Conservation (phyloP, 2,888 invertebrate genomes). For the Arctia plantaginis region DNA sequence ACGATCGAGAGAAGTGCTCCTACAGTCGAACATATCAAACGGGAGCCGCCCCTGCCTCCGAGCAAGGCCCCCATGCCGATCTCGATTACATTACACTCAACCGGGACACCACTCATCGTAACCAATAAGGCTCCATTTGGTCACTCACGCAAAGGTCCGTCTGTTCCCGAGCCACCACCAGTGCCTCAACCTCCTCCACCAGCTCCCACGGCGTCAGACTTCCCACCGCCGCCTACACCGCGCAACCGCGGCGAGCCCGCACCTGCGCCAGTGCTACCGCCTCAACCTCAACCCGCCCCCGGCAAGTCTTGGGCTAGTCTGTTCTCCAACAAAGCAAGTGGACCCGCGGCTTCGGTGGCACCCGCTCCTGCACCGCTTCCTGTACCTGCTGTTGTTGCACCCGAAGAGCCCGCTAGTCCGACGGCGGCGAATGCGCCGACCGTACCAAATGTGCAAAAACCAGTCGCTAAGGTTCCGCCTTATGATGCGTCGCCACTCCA, state of each 20-base stretch:
- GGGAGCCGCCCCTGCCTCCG: slow-evolving; percentile 75
- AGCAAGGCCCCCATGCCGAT: slow-evolving; percentile 83
- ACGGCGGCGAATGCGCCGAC: slow-evolving; percentile 62
- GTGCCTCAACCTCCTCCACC: slow-evolving; percentile 79
- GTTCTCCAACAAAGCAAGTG: slow-evolving; percentile 80
- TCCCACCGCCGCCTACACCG: slow-evolving; percentile 82
- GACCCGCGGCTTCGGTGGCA: slow-evolving; percentile 49
- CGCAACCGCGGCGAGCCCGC: slow-evolving; percentile 73
- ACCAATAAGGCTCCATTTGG: slow-evolving; percentile 81
- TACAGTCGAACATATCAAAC: slow-evolving; percentile 68
- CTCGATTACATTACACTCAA: slow-evolving; percentile 80
- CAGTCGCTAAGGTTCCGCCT: slow-evolving; percentile 88
- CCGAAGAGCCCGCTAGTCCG: slow-evolving; percentile 74
- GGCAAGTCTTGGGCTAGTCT: slow-evolving; percentile 90
- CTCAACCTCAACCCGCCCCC: slow-evolving; percentile 77
- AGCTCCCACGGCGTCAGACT: slow-evolving; percentile 83
- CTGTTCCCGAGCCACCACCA: slow-evolving; percentile 70
- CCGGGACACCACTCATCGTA: slow-evolving; percentile 81
- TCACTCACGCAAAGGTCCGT: slow-evolving; percentile 73
- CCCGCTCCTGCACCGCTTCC: slow-evolving; percentile 45
- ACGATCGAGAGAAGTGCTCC: slow-evolving; percentile 58
- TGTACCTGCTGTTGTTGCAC: slow-evolving; percentile 51
- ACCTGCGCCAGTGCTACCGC: slow-evolving; percentile 67
- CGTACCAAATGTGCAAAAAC: slow-evolving; percentile 78
- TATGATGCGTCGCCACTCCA: slow-evolving; percentile 83